These are phyloP conservation scores for Acleris holmiana DNA, from an alignment of 2,888 invertebrate species.

Conservation along the genomic window DNA sequence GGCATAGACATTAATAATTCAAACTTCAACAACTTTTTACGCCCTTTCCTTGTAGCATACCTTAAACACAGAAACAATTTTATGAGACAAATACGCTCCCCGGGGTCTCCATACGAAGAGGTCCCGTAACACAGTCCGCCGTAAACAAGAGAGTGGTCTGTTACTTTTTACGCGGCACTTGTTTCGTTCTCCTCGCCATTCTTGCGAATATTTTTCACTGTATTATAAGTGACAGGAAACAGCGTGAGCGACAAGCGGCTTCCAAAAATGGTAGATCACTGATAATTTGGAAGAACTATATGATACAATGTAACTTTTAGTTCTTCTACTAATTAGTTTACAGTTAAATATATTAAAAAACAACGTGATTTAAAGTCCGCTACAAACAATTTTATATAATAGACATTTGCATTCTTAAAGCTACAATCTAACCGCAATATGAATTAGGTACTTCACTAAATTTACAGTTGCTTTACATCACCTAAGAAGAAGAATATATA, in stretches of 20 bases:
- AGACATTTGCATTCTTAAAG: too few relatives aligned
- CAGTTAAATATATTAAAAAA: too few relatives aligned
- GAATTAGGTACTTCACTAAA: too few relatives aligned
- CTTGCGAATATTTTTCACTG: constrained; percentile 66
- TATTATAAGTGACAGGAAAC: neutral
- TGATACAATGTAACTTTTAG: too few relatives aligned
- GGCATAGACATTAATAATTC: neutral
- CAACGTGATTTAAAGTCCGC: too few relatives aligned
- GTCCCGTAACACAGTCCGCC: constrained; percentile 50
- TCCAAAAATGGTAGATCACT: too few relatives aligned
- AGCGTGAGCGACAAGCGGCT: constrained; percentile 1
- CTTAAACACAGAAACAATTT: constrained; percentile 36
- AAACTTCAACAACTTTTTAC: neutral
- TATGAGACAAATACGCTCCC: constrained; percentile 42
- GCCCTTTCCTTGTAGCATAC: neutral
- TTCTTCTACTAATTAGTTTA: too few relatives aligned
- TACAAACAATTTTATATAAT: too few relatives aligned
- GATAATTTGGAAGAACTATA: too few relatives aligned
- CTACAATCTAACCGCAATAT: too few relatives aligned
- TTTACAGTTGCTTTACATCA: too few relatives aligned
- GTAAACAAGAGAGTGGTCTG: constrained; percentile 63
- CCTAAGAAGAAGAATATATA: too few relatives aligned
- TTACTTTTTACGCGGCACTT: constrained; percentile 68
- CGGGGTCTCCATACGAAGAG: constrained; percentile 38
- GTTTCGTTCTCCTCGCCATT: constrained; percentile 58